These are phyloP conservation scores for Cabera pusaria DNA, from an alignment of 2,888 invertebrate species.

Conservation along the genomic window DNA sequence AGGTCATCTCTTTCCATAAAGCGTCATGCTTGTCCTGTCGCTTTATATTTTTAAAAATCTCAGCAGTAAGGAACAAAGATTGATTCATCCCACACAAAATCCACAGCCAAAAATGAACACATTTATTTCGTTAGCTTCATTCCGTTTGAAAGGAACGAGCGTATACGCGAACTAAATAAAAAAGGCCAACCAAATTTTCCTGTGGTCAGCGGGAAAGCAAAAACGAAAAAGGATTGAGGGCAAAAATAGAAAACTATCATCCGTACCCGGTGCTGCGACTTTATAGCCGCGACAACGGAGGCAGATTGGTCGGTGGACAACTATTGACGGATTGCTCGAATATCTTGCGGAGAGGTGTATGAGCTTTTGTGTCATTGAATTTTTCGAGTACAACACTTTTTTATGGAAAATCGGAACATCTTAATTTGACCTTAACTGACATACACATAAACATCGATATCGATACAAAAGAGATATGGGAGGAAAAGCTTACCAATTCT, in stretches of 20 bases:
- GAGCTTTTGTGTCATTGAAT: too few relatives aligned
- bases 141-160: conserved; percentile 27
- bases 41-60: too few relatives aligned
- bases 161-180: conserved; percentile 32
- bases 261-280: conserved; percentile 47
- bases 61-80: too few relatives aligned
- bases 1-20: too few relatives aligned
- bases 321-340: conserved; percentile 41
- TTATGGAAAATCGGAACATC: too few relatives aligned
- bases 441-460: too few relatives aligned
- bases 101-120: conserved; percentile 17
- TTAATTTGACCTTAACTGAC: too few relatives aligned
- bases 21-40: too few relatives aligned
- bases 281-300: conserved; percentile 64
- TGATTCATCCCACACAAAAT: not conserved
- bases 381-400: too few relatives aligned
- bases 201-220: conserved; percentile 49
- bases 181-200: conserved; percentile 47
- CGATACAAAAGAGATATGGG: too few relatives aligned
- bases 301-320: conserved; percentile 36
- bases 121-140: conserved; percentile 24
- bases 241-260: conserved; percentile 50
- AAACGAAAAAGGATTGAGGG: conserved; percentile 41
- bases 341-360: too few relatives aligned
- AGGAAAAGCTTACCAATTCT: too few relatives aligned